Evolutionary conservation across 2,888 invertebrate genomes (phyloP).

Genomic region (Acleris holmiana): DNA sequence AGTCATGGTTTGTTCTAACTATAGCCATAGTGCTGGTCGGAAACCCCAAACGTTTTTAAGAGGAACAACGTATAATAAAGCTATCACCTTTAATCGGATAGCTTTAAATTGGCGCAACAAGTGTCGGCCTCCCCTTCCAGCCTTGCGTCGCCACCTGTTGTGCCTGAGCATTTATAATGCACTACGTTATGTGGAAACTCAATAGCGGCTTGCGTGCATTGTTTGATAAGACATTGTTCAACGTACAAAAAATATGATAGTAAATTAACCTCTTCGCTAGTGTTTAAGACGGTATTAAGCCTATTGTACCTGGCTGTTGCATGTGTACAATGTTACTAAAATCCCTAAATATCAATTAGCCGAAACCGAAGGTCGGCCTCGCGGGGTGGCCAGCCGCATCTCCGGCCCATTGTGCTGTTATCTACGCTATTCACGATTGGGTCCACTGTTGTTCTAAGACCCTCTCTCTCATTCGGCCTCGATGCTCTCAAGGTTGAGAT

Average conservation of each 20-base stretch:
- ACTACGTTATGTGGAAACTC: conserved; percentile 24
- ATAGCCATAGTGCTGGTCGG: not conserved
- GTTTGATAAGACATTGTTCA: conserved; percentile 35
- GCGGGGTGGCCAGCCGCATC: conserved; percentile 67
- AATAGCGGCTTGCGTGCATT: conserved; percentile 35
- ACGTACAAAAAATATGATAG: conserved; percentile 23
- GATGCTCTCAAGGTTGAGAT: conserved; percentile 34
- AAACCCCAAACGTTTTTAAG: not conserved
- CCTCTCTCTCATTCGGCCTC: conserved; percentile 37
- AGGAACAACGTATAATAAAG: conserved; percentile 48
- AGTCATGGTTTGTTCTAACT: too few relatives aligned
- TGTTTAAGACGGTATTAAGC: conserved; percentile 33
- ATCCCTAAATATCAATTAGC: conserved; percentile 36
- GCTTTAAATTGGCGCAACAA: conserved; percentile 59
- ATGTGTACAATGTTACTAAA: conserved; percentile 8
- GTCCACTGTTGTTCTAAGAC: conserved; percentile 53
- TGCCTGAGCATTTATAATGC: conserved; percentile 51
- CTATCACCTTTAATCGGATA: conserved; percentile 47
- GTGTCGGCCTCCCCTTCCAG: conserved; percentile 59
- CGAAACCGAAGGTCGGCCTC: conserved; percentile 54
- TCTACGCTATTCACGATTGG: conserved; percentile 81
- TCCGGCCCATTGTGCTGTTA: conserved; percentile 79
- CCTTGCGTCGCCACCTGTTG: conserved; percentile 69
- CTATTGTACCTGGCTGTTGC: conserved; percentile 7
- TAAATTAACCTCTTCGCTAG: conserved; percentile 28